Percentiles rank a stretch among this genome's conserved stretches.
These are phyloP conservation scores for Synanceia verrucosa DNA, from an alignment of 2,797 vertebrate species.

Conservation along the genomic window DNA sequence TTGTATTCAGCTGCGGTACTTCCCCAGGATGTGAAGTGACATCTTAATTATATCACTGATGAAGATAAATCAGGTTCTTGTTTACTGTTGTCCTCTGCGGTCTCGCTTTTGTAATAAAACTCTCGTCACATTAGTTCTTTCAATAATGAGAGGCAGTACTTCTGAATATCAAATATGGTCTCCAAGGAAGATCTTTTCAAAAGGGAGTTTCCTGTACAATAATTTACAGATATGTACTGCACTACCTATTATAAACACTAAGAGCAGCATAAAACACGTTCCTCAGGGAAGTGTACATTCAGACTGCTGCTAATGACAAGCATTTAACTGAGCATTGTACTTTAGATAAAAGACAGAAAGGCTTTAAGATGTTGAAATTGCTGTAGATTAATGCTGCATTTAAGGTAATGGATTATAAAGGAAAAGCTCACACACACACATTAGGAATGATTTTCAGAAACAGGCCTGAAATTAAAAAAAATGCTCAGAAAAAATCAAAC, in stretches of 20 bases:
- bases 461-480: slow-evolving; percentile 4
- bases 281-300: slow-evolving; percentile 34
- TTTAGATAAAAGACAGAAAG: slow-evolving; percentile 9
- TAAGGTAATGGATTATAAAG: slow-evolving; percentile 36
- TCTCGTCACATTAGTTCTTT: slow-evolving; percentile 41
- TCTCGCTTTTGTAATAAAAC: slow-evolving; percentile 56
- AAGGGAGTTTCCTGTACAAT: slow-evolving; percentile 34
- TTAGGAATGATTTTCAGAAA: neutral
- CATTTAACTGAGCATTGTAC: slow-evolving; percentile 21
- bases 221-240: slow-evolving; percentile 43
- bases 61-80: slow-evolving; percentile 61
- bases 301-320: slow-evolving; percentile 40
- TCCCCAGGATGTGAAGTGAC: slow-evolving; percentile 53
- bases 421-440: neutral
- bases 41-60: slow-evolving; percentile 67
- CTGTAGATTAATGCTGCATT: slow-evolving; percentile 19
- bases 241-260: slow-evolving; percentile 16
- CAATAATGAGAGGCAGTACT: slow-evolving; percentile 39
- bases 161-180: slow-evolving; percentile 31
- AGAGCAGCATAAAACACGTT: slow-evolving; percentile 28
- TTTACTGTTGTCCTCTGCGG: slow-evolving; percentile 60
- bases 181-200: slow-evolving; percentile 15
- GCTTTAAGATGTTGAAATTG: slow-evolving; percentile 1
- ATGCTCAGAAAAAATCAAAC: slow-evolving; percentile 25
- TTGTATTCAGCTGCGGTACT: slow-evolving; percentile 46